Evolutionary conservation across 2,888 invertebrate genomes (phyloP).

Genomic region (Aphidoletes aphidimyza): DNA sequence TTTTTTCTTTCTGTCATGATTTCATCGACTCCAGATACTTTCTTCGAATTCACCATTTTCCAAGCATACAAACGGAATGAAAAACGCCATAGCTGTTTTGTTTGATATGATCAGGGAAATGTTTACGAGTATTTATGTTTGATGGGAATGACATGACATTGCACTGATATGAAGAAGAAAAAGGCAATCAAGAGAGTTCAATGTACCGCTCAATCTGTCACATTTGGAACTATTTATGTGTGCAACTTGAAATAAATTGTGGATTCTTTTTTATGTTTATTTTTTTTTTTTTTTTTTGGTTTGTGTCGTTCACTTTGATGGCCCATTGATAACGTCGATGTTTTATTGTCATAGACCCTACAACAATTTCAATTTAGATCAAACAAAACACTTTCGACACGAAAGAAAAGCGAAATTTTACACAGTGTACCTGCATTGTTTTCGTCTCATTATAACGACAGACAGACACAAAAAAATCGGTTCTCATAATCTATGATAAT

Average conservation of each 20-base stretch:
- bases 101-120: slow-evolving; percentile 45
- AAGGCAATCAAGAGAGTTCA: not conserved
- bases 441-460: not conserved
- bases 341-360: not conserved
- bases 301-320: slow-evolving; percentile 47
- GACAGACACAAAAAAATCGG: no score
- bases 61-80: not conserved
- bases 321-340: not conserved
- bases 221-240: slow-evolving; percentile 10
- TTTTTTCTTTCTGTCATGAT: not conserved
- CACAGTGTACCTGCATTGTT: slow-evolving; percentile 1
- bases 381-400: not conserved
- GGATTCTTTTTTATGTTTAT: no score
- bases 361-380: slow-evolving; percentile 18
- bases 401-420: not conserved
- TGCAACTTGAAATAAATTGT: not conserved
- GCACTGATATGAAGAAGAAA: not conserved
- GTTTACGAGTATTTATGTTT: slow-evolving; percentile 20
- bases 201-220: not conserved
- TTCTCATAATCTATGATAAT: slow-evolving; percentile 38
- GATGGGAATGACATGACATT: slow-evolving; percentile 41
- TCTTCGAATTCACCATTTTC: not conserved
- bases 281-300: no score
- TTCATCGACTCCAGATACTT: not conserved
- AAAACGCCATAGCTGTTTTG: not conserved